Percentiles rank a stretch among this genome's conserved stretches.
Conservation (phyloP, 2,113 vertebrate genomes). For the Psilopsiagon aurifrons region DNA sequence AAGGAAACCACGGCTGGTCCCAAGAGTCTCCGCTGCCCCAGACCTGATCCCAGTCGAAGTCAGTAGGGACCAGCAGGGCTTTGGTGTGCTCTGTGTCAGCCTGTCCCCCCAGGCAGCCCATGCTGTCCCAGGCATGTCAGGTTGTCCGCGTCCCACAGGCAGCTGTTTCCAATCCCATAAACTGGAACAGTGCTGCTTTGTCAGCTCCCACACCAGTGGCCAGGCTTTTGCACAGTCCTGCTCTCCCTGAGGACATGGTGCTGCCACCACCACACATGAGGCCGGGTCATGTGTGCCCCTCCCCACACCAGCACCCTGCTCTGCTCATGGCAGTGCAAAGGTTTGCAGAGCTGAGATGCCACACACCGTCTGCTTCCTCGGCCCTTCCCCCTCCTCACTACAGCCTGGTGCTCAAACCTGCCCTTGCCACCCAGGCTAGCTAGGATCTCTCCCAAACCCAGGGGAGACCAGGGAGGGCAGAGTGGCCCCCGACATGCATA, state of each 20-base stretch:
- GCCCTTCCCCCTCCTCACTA: neutral
- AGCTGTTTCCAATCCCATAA: constrained; percentile 34
- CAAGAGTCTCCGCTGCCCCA: neutral
- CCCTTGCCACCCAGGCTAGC: neutral
- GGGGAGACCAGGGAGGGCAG: neutral
- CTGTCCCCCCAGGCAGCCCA: neutral
- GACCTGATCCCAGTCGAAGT: fast-evolving
- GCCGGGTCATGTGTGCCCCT: fast-evolving
- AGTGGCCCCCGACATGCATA: neutral
- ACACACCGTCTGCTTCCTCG: fast-evolving
- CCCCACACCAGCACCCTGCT: fast-evolving
- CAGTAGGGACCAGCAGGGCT: neutral
- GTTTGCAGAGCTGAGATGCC: neutral
- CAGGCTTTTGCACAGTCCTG: neutral
- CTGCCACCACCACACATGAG: fast-evolving
- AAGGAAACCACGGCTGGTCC: neutral
- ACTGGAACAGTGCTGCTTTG: neutral
- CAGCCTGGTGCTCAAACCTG: neutral
- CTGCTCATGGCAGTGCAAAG: neutral
- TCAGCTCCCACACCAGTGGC: neutral
- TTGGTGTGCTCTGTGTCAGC: neutral
- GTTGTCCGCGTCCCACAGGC: neutral
- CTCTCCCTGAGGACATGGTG: neutral
- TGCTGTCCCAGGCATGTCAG: neutral
- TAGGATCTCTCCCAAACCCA: neutral